Percentiles rank a stretch among this genome's conserved stretches.
Evolutionary conservation across 2,797 vertebrate genomes (phyloP).

Genomic region (Spinibarbus caldwelli): DNA sequence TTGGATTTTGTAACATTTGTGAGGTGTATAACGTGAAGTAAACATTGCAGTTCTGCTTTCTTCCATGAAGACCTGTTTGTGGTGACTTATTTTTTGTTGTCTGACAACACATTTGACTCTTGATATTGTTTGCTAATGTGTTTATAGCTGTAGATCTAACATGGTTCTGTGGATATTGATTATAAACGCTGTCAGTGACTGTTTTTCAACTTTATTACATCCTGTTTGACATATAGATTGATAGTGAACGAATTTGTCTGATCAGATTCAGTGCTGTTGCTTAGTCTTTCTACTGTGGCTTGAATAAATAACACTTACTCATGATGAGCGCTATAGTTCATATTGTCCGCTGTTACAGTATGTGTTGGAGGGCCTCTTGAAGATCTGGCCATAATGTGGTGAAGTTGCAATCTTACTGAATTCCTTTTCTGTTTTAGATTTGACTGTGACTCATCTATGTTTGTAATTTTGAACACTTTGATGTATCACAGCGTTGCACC

Average conservation of each 20-base stretch:
- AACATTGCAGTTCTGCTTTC: conserved; percentile 5
- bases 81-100: background rate
- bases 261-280: background rate
- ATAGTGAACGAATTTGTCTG: background rate
- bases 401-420: background rate
- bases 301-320: background rate
- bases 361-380: background rate
- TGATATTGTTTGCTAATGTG: background rate
- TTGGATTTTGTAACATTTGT: background rate
- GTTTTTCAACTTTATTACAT: background rate
- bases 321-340: background rate
- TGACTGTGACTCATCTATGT: conserved; percentile 21
- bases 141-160: background rate
- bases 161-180: background rate
- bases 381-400: conserved; percentile 24
- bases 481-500: background rate
- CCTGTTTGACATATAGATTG: background rate
- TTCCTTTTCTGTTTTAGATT: conserved; percentile 23
- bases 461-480: conserved; percentile 20
- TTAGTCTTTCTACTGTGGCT: background rate
- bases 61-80: background rate
- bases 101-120: background rate
- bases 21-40: conserved; percentile 20
- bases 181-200: background rate
- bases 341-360: background rate